Percentiles rank a stretch among this genome's conserved stretches.
Conservation (phyloP, 2,888 invertebrate species). For the Eilema depressum region DNA sequence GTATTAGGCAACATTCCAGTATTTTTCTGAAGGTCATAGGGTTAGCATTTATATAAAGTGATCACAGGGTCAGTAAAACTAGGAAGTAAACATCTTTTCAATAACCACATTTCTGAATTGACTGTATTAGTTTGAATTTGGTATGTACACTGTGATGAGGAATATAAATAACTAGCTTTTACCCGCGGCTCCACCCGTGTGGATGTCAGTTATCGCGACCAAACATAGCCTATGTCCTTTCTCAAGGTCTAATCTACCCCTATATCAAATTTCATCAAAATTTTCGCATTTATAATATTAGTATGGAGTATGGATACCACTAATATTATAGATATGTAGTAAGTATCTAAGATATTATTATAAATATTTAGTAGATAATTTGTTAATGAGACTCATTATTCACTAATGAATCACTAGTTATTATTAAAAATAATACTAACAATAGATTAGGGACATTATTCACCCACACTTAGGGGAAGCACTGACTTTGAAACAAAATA, state of each 20-base stretch:
- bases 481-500: not conserved
- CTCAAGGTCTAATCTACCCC: too few relatives aligned
- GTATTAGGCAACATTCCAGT: not conserved
- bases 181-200: too few relatives aligned
- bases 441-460: not conserved
- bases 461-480: not conserved
- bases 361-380: not conserved
- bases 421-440: not conserved
- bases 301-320: too few relatives aligned
- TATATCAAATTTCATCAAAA: too few relatives aligned
- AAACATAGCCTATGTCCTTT: too few relatives aligned
- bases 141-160: too few relatives aligned
- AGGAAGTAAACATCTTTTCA: not conserved
- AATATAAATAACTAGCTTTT: too few relatives aligned
- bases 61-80: not conserved
- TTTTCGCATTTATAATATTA: too few relatives aligned
- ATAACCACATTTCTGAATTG: not conserved
- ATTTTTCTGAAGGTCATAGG: conserved; percentile 6
- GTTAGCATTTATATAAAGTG: not conserved
- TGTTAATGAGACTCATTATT: not conserved
- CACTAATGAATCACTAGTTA: not conserved
- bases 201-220: too few relatives aligned
- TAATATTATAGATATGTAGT: too few relatives aligned
- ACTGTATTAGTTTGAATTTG: too few relatives aligned
- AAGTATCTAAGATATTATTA: not conserved